Evolutionary conservation across 53 echinoderm and acorn worm species (phyloP).

Genomic region (Arbacia lixula): DNA sequence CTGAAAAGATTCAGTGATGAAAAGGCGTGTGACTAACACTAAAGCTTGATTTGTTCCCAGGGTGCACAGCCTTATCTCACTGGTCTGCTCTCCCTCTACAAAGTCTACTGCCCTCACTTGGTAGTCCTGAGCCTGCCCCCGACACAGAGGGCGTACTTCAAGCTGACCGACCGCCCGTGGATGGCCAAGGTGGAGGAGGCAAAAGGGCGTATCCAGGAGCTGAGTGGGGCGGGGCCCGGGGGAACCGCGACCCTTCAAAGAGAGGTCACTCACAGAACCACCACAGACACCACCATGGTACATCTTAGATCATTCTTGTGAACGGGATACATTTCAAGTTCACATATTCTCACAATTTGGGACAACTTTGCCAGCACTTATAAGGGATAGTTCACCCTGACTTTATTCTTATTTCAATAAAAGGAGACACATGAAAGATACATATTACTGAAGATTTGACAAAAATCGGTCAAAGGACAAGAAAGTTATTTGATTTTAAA

Average conservation of each 20-base stretch:
- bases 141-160: constrained; percentile 84
- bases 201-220: constrained; percentile 65
- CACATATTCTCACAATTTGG: too few species aligned
- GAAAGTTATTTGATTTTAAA: too few species aligned
- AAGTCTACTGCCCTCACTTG: constrained; percentile 82
- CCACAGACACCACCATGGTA: constrained; percentile 24
- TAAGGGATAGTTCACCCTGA: too few species aligned
- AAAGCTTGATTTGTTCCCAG: constrained; percentile 54
- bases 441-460: too few species aligned
- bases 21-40: too few species aligned
- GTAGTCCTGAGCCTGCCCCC: constrained; percentile 76
- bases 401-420: too few species aligned
- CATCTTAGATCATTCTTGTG: too few species aligned
- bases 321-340: too few species aligned
- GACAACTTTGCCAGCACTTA: too few species aligned
- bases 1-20: too few species aligned
- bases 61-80: constrained; percentile 82
- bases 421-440: too few species aligned
- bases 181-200: constrained; percentile 63
- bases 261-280: constrained; percentile 42
- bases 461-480: too few species aligned
- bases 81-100: constrained; percentile 89
- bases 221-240: neutral
- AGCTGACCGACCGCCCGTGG: constrained; percentile 73
- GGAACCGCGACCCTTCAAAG: constrained; percentile 19